These are phyloP conservation scores for Takifugu flavidus DNA, from an alignment of 2,113 vertebrate species.

Conservation along the genomic window DNA sequence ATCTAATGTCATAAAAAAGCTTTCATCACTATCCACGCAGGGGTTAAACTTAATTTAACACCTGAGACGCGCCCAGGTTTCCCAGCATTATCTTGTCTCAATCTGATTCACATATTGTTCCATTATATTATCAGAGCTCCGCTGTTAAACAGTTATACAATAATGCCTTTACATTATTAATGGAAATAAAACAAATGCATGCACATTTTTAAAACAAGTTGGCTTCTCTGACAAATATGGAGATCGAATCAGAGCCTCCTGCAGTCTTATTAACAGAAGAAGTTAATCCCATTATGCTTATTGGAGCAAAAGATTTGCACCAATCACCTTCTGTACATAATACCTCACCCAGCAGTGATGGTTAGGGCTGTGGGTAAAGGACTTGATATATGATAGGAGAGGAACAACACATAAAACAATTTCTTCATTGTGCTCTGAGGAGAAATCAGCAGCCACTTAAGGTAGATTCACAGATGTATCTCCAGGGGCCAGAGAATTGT, in stretches of 20 bases:
- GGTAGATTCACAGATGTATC: conserved; percentile 57
- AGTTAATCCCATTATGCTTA: no score
- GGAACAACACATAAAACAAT: conserved; percentile 75
- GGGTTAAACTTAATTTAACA: not conserved
- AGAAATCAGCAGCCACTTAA: conserved; percentile 67
- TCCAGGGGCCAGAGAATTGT: conserved; percentile 65
- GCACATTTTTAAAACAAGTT: conserved; percentile 3
- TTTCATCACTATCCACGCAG: not conserved
- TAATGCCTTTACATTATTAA: not conserved
- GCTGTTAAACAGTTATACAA: no score
- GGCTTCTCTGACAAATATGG: not conserved
- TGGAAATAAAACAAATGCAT: conserved; percentile 13
- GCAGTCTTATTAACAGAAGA: no score
- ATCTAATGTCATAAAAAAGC: not conserved
- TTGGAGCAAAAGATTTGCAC: conserved; percentile 25
- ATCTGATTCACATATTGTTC: no score
- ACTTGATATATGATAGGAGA: conserved; percentile 69
- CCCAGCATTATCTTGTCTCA: not conserved
- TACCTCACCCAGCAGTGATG: conserved; percentile 63
- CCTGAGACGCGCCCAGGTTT: not conserved
- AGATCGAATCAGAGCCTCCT: no score
- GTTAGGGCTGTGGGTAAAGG: conserved; percentile 68
- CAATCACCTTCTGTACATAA: conserved; percentile 46
- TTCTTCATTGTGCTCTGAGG: conserved; percentile 64
- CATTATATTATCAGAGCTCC: no score